A percentile compares a stretch with the other conserved stretches of the same genome.
Conservation (phyloP, 2,113 vertebrate genomes). For the Nycticorax nycticorax region DNA sequence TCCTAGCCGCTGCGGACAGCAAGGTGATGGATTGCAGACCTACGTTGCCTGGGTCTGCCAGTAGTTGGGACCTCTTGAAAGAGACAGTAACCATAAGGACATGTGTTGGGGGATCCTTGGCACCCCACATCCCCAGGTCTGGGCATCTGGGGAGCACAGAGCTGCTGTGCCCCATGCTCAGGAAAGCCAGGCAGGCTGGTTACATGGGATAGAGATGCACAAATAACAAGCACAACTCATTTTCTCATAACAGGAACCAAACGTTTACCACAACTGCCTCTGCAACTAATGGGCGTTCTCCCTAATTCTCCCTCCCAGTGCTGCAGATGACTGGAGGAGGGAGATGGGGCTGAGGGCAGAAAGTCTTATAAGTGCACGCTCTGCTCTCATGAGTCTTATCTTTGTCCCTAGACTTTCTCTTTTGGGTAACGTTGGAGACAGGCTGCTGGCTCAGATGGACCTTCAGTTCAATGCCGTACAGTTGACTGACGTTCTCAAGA, state of each 20-base stretch:
- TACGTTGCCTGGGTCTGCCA: not conserved
- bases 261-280: not conserved
- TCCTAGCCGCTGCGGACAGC: not conserved
- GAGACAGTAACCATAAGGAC: not conserved
- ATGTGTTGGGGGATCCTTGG: not conserved
- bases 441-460: not conserved
- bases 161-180: not conserved
- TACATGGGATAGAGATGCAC: not conserved
- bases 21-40: not conserved
- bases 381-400: not conserved
- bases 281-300: not conserved
- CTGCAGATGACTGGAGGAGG: not conserved
- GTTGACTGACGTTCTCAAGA: not conserved
- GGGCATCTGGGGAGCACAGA: not conserved
- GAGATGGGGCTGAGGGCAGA: not conserved
- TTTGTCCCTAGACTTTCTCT: not conserved
- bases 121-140: fast-evolving
- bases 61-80: not conserved
- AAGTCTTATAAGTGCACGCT: not conserved
- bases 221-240: not conserved
- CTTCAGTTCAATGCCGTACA: not conserved
- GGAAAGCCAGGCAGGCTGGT: not conserved
- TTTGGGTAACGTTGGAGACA: not conserved
- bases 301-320: not conserved
- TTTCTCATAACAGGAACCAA: not conserved